Percentiles rank a stretch among this genome's conserved stretches.
Conservation (phyloP, 2,888 invertebrate genomes). For the Tipula unca region DNA sequence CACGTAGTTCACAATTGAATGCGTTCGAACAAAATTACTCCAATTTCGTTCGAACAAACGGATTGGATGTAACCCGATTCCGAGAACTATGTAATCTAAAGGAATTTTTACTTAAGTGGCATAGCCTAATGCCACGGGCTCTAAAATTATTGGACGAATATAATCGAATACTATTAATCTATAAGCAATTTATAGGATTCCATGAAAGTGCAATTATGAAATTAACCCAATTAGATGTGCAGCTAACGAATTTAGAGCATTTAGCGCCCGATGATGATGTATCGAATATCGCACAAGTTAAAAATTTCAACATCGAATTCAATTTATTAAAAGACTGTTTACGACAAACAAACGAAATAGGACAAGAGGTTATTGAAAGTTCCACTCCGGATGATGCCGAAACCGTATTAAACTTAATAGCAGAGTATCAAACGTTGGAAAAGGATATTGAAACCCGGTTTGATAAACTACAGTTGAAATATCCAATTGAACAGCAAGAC, state of each 20-base stretch:
- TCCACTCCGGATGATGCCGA: conserved; percentile 48
- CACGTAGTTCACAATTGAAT: conserved; percentile 48
- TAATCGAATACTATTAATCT: conserved; percentile 50
- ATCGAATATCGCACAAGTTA: conserved; percentile 28
- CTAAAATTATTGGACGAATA: conserved; percentile 50
- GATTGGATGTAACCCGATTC: conserved; percentile 60
- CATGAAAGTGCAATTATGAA: conserved; percentile 64
- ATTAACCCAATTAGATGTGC: conserved; percentile 61
- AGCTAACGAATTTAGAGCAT: conserved; percentile 60
- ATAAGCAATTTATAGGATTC: conserved; percentile 59
- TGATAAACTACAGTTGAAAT: conserved; percentile 40
- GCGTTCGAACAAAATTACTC: conserved; percentile 61
- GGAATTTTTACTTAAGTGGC: conserved; percentile 54
- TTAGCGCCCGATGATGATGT: conserved; percentile 41
- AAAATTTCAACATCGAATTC: conserved; percentile 49
- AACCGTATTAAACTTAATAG: conserved; percentile 51
- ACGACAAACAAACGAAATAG: conserved; percentile 51
- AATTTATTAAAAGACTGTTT: conserved; percentile 45
- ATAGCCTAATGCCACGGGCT: conserved; percentile 51
- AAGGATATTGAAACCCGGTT: conserved; percentile 50
- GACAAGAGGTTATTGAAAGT: conserved; percentile 50
- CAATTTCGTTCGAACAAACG: conserved; percentile 55
- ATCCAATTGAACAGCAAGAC: conserved; percentile 44
- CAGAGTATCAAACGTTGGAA: conserved; percentile 58
- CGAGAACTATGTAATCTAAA: conserved; percentile 53